Base-by-base conservation (phyloP, 2,888 invertebrate species). In the Dendrolimus pini region DNA sequence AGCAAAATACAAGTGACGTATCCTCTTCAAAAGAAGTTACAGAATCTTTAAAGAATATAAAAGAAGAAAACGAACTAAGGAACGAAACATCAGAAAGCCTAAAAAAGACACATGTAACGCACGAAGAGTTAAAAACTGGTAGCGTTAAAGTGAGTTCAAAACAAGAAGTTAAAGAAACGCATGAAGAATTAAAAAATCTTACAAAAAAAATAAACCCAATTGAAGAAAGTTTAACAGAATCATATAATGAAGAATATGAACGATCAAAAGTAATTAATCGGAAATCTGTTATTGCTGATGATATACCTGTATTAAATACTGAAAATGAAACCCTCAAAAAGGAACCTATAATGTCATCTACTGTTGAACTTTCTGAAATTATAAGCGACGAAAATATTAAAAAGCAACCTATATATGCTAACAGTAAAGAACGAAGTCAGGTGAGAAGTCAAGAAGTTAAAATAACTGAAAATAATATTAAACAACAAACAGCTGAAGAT, bases 141-240 rank as follows among this genome's bases (percentile, higher is more conserved):
- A 71, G 78, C 63, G 70, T 66, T 41, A 75, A 66, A 63, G 55
- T 67, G 56, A 65, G 61, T 53, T 59, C 61, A 9, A 67, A 68
- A 59, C 68, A 70, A 60, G 75, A 75, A 56, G 61, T 75, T 54
- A 64, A 73, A 59, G 73, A 77, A 64, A 62, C 64, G 1, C 72
- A 75, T 54, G 71, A 72, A 60, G 56, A 63, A 56, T 54, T 7
- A 30, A 13, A 47, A 6, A 53, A 58, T 30, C 10, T 53, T 14
- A 30, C 12, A n/a, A 18, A 42, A 18, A 41, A 54, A 53, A 0
- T 42, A 47, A 57, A 57, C 2, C 14, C 47, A 7, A 7, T 42
- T 30, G 42, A 56, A 41, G 41, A n/a, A 30, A 30, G 30, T 7
- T 9, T 56, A 18, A 56, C 7, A 13, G 56, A 56, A 12, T 14